These are phyloP conservation scores for Struthio camelus DNA, from an alignment of 2,113 vertebrate genomes.

Conservation along the genomic window DNA sequence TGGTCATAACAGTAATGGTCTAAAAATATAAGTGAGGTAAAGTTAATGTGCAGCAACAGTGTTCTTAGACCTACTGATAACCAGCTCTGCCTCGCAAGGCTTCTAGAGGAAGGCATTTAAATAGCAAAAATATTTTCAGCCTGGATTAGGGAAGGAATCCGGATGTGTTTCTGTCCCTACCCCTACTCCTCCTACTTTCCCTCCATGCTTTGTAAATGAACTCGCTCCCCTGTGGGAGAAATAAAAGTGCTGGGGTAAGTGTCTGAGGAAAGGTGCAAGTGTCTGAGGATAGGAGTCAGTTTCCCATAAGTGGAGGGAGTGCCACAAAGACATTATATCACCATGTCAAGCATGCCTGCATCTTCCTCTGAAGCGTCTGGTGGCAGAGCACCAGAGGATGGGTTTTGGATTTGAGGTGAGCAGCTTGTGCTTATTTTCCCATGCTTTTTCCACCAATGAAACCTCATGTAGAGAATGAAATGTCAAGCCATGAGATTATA, in stretches of 20 bases:
- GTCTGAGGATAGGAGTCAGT: background rate
- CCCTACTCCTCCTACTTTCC: background rate
- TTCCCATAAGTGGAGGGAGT: too few species aligned
- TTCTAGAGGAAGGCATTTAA: background rate
- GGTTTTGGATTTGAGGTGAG: background rate
- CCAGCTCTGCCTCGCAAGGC: background rate
- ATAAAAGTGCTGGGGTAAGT: background rate
- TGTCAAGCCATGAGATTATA: background rate
- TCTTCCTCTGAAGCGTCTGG: background rate
- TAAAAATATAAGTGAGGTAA: background rate
- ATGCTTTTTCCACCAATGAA: background rate
- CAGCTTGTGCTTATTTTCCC: background rate
- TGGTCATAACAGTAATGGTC: background rate
- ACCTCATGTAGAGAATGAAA: too few species aligned
- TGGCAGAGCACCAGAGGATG: background rate
- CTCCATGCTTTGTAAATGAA: background rate
- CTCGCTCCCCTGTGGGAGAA: background rate
- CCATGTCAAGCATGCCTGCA: background rate
- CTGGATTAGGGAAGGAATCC: background rate
- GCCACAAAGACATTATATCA: background rate
- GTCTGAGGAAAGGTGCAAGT: background rate
- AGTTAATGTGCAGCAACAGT: background rate
- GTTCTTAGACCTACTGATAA: background rate
- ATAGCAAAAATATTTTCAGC: background rate
- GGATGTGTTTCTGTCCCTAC: background rate